Conservation (phyloP, 2,888 invertebrate species). For the Zygaena filipendulae region DNA sequence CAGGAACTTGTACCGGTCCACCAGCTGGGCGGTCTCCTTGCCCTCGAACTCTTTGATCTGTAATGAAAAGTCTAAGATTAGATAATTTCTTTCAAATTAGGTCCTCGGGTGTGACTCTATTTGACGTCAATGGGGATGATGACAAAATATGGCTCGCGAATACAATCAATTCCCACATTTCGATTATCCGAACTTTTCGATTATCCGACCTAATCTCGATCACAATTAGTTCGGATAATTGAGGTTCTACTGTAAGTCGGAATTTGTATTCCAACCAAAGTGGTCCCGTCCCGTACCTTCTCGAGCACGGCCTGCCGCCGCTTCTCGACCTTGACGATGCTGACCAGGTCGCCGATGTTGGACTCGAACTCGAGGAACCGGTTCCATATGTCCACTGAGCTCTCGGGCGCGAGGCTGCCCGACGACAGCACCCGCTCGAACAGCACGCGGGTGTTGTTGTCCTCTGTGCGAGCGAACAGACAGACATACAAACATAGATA, state of each 20-base stretch:
- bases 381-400: slow-evolving; percentile 99
- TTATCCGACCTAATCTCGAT: too few relatives aligned
- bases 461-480: slow-evolving; percentile 75
- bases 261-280: too few relatives aligned
- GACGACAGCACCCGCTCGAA: slow-evolving; percentile 97
- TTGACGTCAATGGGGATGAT: too few relatives aligned
- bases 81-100: too few relatives aligned
- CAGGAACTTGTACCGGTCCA: slow-evolving; percentile 95
- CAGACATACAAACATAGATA: neutral
- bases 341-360: slow-evolving; percentile 96
- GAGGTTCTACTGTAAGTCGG: too few relatives aligned
- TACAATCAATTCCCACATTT: too few relatives aligned
- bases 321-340: slow-evolving; percentile 97
- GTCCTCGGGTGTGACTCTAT: too few relatives aligned
- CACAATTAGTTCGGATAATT: too few relatives aligned
- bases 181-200: too few relatives aligned
- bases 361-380: slow-evolving; percentile 98
- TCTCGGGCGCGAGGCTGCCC: slow-evolving; percentile 89
- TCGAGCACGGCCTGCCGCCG: slow-evolving; percentile 90
- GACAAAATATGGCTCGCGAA: too few relatives aligned
- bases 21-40: slow-evolving; percentile 95
- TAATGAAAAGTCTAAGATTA: slow-evolving; percentile 15
- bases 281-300: slow-evolving; percentile 71
- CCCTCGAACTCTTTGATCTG: slow-evolving; percentile 96
- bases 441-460: slow-evolving; percentile 98